phyloP scores from a whole-genome alignment of 2,797 vertebrate genomes.

The Danio aesculapii region DNA sequence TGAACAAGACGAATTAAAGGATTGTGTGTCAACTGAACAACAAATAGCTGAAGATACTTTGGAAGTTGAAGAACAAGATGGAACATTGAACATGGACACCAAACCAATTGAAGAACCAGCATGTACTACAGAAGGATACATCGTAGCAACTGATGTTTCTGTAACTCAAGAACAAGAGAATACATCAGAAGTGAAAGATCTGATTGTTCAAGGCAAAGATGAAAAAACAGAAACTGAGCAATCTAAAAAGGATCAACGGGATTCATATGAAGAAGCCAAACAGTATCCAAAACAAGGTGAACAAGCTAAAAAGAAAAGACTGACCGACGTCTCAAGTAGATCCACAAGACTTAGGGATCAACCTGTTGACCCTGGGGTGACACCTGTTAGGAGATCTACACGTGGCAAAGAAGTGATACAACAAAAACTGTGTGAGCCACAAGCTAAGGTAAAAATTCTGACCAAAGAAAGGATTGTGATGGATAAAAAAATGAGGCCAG shows the following conservation, averaged over 20 bases:
- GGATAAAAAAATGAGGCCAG: background rate
- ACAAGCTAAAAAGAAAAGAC: slow-evolving; percentile 1
- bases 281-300: background rate
- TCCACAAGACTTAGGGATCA: slow-evolving; percentile 10
- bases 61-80: background rate
- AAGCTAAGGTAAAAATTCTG: background rate
- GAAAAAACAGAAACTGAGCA: slow-evolving; percentile 9
- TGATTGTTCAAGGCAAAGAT: background rate
- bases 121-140: background rate
- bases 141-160: background rate
- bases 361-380: background rate
- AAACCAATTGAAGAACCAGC: background rate
- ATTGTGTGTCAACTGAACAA: background rate
- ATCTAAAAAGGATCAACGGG: background rate
- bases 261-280: background rate
- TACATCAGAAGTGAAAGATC: background rate
- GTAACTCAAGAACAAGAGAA: slow-evolving; percentile 11
- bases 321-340: too few relatives aligned
- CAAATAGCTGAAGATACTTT: slow-evolving; percentile 8
- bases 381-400: slow-evolving; percentile 11
- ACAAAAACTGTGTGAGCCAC: background rate
- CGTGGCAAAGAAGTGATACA: background rate
- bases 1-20: background rate
- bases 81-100: background rate
- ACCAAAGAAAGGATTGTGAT: background rate